Base-by-base conservation (phyloP, 2,113 vertebrate species). In the Tupaia chinensis region DNA sequence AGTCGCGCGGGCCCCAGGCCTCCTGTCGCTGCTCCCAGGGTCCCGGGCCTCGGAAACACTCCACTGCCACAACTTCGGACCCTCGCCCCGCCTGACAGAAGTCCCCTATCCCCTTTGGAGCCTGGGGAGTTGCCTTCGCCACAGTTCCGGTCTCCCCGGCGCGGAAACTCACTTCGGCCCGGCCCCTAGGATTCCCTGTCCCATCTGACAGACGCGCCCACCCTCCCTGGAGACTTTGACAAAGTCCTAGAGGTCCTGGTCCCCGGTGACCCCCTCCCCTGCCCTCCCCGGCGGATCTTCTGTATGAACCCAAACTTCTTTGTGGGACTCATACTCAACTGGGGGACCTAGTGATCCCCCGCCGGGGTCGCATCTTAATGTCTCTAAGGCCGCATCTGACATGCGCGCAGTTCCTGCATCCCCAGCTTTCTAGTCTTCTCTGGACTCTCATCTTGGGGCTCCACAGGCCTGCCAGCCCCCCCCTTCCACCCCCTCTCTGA, bases 151-250 rank as follows among this genome's bases (percentile, higher is more conserved):
- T 14, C 56, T 58, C 60, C 60, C 23, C 22, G 7, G 60, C 58
- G 60, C 54, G 54, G 86, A 88, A n/a, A 74, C 22, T 34, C 60
- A 80, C 87, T 81, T 93, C 54, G 29, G 73, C 25, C 84, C 34
- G 69, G 92, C 69, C 87, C 58, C 58, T 15, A 54, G n/a, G 12
- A 19, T 2, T 2, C 44, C 60, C 69, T 78, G 54, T 56, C 73
- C 65, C 58, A 3, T 84, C 88, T 97, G 97, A 97, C 97, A 97
- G 97, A 91, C 93, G 95, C 85, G 87, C 95, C 93, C 93, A 70
- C 83, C 44, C 63, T 27, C 66, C 73, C 63, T 15, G 77, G 73
- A 78, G 84, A 94, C 94, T 94, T 87, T 81, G 95, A 85, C 94
- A 53, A 91, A 95, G 93, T 95, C 76, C 58, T 69, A 10, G n/a